phyloP scores from a whole-genome alignment of 2,113 vertebrate genomes.

The Microtus ochrogaster region DNA sequence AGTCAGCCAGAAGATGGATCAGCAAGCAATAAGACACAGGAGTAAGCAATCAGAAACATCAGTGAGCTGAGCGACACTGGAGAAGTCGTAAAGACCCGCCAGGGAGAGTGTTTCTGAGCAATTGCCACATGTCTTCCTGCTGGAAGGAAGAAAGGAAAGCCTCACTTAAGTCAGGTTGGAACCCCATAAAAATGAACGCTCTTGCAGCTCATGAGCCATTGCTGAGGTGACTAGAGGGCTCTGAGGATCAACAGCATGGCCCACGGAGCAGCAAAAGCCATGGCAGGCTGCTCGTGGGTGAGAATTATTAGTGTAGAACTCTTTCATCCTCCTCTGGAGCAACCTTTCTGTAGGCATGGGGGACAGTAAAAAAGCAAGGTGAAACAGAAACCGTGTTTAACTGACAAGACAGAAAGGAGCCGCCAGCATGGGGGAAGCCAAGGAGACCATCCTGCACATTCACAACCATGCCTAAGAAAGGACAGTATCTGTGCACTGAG shows the following conservation, averaged over 20 bases:
- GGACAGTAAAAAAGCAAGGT: neutral
- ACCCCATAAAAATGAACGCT: slow-evolving; percentile 38
- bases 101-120: slow-evolving; percentile 76
- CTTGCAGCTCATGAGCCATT: slow-evolving; percentile 34
- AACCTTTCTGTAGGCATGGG: neutral
- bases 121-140: slow-evolving; percentile 77
- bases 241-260: neutral
- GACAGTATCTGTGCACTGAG: neutral
- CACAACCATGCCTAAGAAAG: neutral
- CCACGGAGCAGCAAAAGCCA: neutral
- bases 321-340: neutral
- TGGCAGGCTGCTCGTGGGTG: neutral
- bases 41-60: slow-evolving; percentile 74
- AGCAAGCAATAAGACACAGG: slow-evolving; percentile 74
- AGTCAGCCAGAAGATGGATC: slow-evolving; percentile 72
- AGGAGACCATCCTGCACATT: neutral
- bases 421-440: neutral
- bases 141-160: slow-evolving; percentile 48
- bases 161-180: neutral
- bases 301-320: neutral
- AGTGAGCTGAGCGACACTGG: slow-evolving; percentile 53
- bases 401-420: neutral
- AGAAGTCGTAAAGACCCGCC: slow-evolving; percentile 72
- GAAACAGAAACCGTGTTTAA: neutral
- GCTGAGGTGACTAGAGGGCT: neutral